phyloP scores from a whole-genome alignment of 2,888 invertebrate genomes.

The Drosophila paucipuncta region DNA sequence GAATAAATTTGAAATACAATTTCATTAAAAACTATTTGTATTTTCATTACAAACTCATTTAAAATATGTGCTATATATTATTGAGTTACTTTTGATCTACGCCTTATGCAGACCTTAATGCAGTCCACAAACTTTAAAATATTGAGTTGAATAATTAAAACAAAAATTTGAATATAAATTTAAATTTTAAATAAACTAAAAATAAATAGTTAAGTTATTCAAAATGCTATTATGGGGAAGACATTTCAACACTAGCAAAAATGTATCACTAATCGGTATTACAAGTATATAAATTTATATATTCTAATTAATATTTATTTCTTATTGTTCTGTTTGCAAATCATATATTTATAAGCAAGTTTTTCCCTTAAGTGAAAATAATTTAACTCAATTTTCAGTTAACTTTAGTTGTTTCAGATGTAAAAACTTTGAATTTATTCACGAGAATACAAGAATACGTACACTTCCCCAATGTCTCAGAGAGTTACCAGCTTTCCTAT shows the following conservation, averaged over 20 bases:
- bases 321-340: neutral
- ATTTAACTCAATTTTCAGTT: neutral
- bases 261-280: neutral
- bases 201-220: neutral
- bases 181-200: neutral
- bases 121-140: fast-evolving
- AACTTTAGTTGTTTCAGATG: neutral
- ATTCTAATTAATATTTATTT: neutral
- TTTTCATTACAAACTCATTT: no score
- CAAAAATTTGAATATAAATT: no score
- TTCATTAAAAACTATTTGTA: no score
- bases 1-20: no score
- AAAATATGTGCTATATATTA: no score
- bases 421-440: neutral
- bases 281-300: neutral
- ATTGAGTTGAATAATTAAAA: neutral
- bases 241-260: neutral
- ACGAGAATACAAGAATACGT: neutral
- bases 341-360: neutral
- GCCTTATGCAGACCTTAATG: neutral
- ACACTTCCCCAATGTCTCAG: neutral
- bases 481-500: neutral
- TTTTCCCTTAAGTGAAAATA: neutral
- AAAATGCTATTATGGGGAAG: neutral
- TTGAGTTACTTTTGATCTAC: neutral